phyloP scores from a whole-genome alignment of 2,113 vertebrate species.

The Menidia beryllina region DNA sequence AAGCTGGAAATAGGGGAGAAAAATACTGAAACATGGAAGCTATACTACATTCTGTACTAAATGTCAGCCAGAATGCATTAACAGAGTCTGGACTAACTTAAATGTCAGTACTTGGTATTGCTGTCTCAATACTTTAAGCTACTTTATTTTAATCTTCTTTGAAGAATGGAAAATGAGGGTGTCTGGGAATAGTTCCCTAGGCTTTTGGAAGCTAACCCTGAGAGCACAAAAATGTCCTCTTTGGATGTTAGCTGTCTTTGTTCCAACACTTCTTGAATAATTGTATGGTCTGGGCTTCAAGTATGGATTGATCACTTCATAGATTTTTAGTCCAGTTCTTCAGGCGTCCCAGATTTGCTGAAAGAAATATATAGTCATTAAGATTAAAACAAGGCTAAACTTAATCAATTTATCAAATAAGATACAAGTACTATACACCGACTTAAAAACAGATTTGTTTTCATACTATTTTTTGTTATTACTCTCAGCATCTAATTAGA shows the following conservation, averaged over 20 bases:
- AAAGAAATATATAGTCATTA: too few species aligned
- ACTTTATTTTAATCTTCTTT: too few species aligned
- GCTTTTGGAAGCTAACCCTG: background rate
- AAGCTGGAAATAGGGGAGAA: too few species aligned
- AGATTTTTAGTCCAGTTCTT: background rate
- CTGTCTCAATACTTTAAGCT: background rate
- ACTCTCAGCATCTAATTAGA: background rate
- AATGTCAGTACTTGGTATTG: background rate
- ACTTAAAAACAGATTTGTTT: too few species aligned
- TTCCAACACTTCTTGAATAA: background rate
- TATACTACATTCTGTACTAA: background rate
- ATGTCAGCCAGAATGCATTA: background rate
- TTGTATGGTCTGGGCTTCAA: background rate
- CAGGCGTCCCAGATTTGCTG: too few species aligned
- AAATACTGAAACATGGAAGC: background rate
- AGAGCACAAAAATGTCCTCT: too few species aligned
- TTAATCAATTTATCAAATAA: too few species aligned
- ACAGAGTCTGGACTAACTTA: background rate
- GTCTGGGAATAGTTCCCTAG: too few species aligned
- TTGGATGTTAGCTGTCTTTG: background rate
- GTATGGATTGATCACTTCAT: background rate
- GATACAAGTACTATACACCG: too few species aligned
- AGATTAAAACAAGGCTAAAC: too few species aligned
- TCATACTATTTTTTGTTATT: conserved; percentile 5
- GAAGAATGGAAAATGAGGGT: too few species aligned